Percentiles rank a stretch among this genome's conserved stretches.
phyloP scores from a whole-genome alignment of 1,140 invertebrate genomes.

The Trichonephila clavipes region DNA sequence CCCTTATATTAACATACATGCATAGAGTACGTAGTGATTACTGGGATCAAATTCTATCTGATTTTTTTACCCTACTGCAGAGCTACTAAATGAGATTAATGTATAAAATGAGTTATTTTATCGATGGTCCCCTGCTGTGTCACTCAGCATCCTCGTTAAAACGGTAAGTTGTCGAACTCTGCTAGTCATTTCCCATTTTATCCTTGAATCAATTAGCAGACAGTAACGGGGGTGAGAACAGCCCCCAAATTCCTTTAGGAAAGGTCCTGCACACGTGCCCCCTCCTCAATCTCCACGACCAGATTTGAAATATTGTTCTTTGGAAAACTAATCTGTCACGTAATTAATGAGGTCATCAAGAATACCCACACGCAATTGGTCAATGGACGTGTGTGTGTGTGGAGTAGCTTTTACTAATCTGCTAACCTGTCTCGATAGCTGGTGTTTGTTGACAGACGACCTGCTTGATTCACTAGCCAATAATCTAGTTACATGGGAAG shows the following conservation, averaged over 20 bases:
- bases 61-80: not conserved
- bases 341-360: constrained; percentile 75
- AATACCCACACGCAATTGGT: constrained; percentile 68
- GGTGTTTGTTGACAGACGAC: constrained; percentile 59
- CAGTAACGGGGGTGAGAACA: constrained; percentile 16
- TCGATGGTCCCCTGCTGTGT: constrained; percentile 25
- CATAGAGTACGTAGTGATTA: too few species aligned
- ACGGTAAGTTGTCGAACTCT: constrained; percentile 35
- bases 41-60: too few species aligned
- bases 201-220: constrained; percentile 68
- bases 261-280: constrained; percentile 33
- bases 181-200: constrained; percentile 42
- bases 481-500: constrained; percentile 74
- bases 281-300: constrained; percentile 5
- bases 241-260: constrained; percentile 42
- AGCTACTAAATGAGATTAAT: not conserved
- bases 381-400: not conserved
- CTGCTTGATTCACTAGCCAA: constrained; percentile 69
- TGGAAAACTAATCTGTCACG: constrained; percentile 68
- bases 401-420: constrained; percentile 57
- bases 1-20: too few species aligned
- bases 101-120: constrained; percentile 46
- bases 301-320: constrained; percentile 70
- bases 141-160: constrained; percentile 56
- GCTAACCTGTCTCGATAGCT: constrained; percentile 39